phyloP scores from a whole-genome alignment of 2,888 invertebrate species.

The Abrostola triplasia region DNA sequence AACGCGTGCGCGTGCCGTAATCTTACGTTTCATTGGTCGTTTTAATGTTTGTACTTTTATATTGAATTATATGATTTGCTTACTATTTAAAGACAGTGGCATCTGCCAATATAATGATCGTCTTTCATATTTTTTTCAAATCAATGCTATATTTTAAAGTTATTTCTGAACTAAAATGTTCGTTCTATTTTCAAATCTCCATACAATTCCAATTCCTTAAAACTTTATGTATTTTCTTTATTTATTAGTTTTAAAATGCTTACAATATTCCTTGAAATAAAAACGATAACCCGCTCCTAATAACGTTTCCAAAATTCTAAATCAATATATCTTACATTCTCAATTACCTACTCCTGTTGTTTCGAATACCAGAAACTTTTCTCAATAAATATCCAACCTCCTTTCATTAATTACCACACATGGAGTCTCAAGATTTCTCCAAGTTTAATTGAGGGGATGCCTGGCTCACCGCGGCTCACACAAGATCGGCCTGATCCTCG shows the following conservation, averaged over 20 bases:
- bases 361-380: background rate
- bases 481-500: constrained; percentile 48
- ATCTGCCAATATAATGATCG: background rate
- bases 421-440: constrained; percentile 55
- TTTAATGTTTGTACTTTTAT: constrained; percentile 27
- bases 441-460: constrained; percentile 73
- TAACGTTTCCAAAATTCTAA: no score
- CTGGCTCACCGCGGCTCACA: constrained; percentile 57
- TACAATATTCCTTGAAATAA: no score
- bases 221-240: no score
- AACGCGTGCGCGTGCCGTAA: constrained; percentile 83
- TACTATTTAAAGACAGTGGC: background rate
- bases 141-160: no score
- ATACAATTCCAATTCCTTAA: no score
- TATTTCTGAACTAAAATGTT: no score
- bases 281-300: no score
- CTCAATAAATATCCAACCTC: background rate
- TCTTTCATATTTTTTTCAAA: no score
- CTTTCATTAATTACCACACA: constrained; percentile 31
- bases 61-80: constrained; percentile 8
- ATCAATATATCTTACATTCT: no score
- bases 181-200: no score
- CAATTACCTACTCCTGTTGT: no score
- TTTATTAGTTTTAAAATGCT: no score
- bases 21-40: constrained; percentile 66